Percentiles rank a stretch among this genome's conserved stretches.
phyloP scores from a whole-genome alignment of 2,113 vertebrate species.

The Struthio camelus region DNA sequence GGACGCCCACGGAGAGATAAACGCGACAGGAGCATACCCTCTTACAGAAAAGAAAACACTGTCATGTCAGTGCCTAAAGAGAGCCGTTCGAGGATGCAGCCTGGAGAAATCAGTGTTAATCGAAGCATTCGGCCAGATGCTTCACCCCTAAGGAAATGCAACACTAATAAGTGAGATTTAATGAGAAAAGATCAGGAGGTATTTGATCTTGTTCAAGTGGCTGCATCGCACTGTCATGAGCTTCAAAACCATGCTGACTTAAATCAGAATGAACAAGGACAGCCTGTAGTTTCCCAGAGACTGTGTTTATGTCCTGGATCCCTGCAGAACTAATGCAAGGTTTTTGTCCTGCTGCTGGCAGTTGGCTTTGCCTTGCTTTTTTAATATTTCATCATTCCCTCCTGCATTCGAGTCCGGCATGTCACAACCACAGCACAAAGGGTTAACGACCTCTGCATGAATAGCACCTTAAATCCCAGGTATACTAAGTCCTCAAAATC shows the following conservation, averaged over 20 bases:
- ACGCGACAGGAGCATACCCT: background rate
- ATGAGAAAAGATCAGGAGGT: background rate
- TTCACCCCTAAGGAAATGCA: background rate
- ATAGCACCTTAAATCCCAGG: background rate
- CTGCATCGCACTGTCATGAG: fast-evolving
- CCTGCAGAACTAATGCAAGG: background rate
- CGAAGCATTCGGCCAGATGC: background rate
- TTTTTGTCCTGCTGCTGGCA: background rate
- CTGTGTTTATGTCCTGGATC: background rate
- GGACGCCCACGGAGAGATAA: no score
- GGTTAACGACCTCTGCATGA: background rate
- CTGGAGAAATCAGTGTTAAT: background rate
- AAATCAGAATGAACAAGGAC: fast-evolving
- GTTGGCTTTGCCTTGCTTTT: background rate
- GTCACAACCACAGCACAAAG: fast-evolving
- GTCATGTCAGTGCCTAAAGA: no score
- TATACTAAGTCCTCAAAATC: background rate
- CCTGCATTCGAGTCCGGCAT: fast-evolving
- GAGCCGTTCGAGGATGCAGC: background rate
- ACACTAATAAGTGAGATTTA: background rate
- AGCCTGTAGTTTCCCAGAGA: background rate
- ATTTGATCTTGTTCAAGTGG: background rate
- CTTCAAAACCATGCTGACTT: fast-evolving
- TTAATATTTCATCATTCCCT: background rate
- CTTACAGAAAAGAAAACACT: background rate